These are phyloP conservation scores for Mormyrus lacerda DNA, from an alignment of 2,113 vertebrate species.

Conservation along the genomic window DNA sequence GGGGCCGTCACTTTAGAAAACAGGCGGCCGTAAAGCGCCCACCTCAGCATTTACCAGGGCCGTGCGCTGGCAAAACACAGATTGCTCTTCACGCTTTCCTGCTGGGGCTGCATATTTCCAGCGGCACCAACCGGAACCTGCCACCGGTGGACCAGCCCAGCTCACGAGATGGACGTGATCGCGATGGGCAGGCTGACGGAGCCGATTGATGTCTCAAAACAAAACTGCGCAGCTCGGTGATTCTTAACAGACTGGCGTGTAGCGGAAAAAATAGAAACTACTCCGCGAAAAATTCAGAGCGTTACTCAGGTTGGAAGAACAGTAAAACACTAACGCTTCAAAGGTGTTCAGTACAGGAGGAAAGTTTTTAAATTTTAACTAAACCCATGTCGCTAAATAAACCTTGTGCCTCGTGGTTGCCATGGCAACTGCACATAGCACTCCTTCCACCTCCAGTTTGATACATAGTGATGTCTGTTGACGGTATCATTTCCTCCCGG, in stretches of 20 bases:
- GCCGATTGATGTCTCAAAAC: neutral
- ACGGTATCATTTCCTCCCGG: neutral
- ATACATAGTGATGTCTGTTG: neutral
- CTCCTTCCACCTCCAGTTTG: neutral
- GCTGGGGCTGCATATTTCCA: constrained; percentile 41
- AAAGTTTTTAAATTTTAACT: neutral
- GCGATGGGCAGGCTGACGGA: neutral
- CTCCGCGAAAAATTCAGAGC: neutral
- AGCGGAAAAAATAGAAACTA: neutral
- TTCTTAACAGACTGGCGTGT: neutral
- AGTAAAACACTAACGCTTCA: neutral
- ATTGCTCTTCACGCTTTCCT: constrained; percentile 57
- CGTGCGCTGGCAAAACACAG: constrained; percentile 44
- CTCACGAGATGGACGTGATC: neutral
- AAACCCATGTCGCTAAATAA: neutral
- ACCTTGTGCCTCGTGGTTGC: neutral
- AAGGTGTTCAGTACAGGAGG: neutral
- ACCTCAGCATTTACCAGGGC: constrained; percentile 16
- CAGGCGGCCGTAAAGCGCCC: neutral
- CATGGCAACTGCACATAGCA: neutral
- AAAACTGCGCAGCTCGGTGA: neutral
- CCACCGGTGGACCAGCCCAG: neutral
- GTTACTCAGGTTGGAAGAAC: neutral
- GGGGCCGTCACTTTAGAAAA: constrained; percentile 34
- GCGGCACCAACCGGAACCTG: neutral